Base-by-base conservation (phyloP, 2,888 invertebrate genomes). In the Trilocha varians region DNA sequence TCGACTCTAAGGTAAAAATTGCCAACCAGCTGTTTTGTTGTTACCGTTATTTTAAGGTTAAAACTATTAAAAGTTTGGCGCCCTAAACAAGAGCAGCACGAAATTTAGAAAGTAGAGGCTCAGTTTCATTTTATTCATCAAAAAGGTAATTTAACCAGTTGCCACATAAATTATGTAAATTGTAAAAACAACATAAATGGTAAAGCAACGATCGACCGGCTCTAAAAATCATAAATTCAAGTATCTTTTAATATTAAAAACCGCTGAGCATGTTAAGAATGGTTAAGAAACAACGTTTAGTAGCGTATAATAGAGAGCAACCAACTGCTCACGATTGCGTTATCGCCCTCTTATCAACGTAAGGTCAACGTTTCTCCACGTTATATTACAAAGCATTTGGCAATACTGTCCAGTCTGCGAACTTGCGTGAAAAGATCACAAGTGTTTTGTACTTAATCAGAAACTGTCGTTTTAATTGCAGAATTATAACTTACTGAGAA, bases 281-380 rank as follows among this genome's bases (percentile, higher is more conserved):
- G n/a, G 36, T 34, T 55, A 43, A 47, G 47, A 49, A 59, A 48
- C 50, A 48, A 38, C 17, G 14, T 38, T 35, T 37, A 39, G 38
- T 40, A 32, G 39, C 17, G 14, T 38, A 36, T 37, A 39, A 38
- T 40, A 32, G 40, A 42, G 47, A 53, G 43, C 49, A 49, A 42
- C 61, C 56, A 77, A 75, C 59, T 79, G 70, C 75, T 77, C 72
- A 55, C 61, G 59, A 77, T 80, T 79, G 70, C 79, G 68, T 62
- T 76, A 75, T 67, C 63, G 52, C 45, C 46, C 51, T 58, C 18
- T 61, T 66, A 77, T 68, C 72, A 65, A 53, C 53, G 42, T 57
- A 55, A 63, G 77, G 79, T 80, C 78, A 78, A 48, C 49, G 58
- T 52, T 59, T 57, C 51, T 58, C 43, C 59, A 25, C 25, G 62